phyloP scores from a whole-genome alignment of 2,797 vertebrate genomes.

The Varecia variegata region DNA sequence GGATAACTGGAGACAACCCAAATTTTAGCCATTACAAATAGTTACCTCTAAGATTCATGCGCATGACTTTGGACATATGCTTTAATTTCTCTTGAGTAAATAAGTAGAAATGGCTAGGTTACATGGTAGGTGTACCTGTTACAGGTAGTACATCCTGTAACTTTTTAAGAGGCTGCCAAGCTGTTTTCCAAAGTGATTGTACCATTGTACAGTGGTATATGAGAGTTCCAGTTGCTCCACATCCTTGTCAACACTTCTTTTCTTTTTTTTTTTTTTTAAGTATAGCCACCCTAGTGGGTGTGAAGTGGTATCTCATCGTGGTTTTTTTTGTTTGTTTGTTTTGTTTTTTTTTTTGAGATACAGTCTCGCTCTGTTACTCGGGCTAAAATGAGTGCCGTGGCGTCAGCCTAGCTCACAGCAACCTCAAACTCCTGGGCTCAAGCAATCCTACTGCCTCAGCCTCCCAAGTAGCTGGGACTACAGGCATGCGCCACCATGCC shows the following conservation, averaged over 20 bases:
- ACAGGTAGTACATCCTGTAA: neutral
- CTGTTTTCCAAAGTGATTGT: neutral
- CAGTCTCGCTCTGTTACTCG: too few species aligned
- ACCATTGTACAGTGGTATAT: neutral
- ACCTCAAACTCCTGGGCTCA: too few species aligned
- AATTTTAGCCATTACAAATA: neutral
- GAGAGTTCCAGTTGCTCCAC: neutral
- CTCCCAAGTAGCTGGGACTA: too few species aligned
- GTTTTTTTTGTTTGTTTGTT: too few species aligned
- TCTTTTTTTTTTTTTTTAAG: neutral
- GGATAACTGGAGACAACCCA: neutral
- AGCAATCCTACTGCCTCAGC: too few species aligned
- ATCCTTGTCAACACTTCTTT: conserved; percentile 6
- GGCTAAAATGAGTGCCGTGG: too few species aligned
- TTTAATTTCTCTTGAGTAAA: conserved; percentile 1
- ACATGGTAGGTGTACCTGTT: neutral
- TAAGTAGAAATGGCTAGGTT: neutral
- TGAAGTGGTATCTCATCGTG: neutral
- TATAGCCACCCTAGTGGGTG: neutral
- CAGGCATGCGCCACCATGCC: too few species aligned
- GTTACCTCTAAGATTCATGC: neutral
- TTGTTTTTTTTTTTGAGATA: too few species aligned
- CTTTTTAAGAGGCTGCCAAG: neutral
- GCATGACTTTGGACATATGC: neutral
- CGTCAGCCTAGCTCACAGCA: too few species aligned